These are phyloP conservation scores for Garra rufa DNA, from an alignment of 2,113 vertebrate genomes.

Conservation along the genomic window DNA sequence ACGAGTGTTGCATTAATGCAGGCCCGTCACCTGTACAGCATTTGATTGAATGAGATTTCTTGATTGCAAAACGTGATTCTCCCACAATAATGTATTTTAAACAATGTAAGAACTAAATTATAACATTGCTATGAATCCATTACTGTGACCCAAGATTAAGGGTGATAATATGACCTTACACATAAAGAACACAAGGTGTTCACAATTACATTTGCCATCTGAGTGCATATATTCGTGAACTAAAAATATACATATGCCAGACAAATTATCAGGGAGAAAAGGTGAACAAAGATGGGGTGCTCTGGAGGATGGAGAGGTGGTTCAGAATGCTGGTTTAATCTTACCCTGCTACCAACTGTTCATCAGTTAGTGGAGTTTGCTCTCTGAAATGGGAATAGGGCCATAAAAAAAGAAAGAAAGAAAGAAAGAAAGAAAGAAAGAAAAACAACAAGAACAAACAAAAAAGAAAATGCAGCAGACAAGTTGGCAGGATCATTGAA, in stretches of 20 bases:
- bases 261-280: conserved; percentile 58
- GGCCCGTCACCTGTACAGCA: neutral
- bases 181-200: conserved; percentile 49
- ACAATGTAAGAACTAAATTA: neutral
- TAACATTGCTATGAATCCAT: neutral
- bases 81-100: neutral
- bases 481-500: conserved; percentile 68
- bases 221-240: conserved; percentile 59
- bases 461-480: conserved; percentile 74
- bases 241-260: conserved; percentile 47
- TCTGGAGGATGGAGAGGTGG: conserved; percentile 79
- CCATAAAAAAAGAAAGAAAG: conserved; percentile 70
- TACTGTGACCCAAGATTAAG: neutral
- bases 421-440: conserved; percentile 35
- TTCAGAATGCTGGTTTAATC: conserved; percentile 78
- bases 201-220: conserved; percentile 62
- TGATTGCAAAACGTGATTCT: conserved; percentile 5
- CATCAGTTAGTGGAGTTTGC: conserved; percentile 89
- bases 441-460: conserved; percentile 66
- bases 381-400: conserved; percentile 94
- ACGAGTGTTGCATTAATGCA: conserved; percentile 25
- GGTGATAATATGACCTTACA: neutral
- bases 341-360: conserved; percentile 97
- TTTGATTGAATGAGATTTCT: neutral
- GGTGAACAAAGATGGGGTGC: conserved; percentile 71